Conservation (phyloP, 2,113 vertebrate species). For the Leptobrachium leishanense region DNA sequence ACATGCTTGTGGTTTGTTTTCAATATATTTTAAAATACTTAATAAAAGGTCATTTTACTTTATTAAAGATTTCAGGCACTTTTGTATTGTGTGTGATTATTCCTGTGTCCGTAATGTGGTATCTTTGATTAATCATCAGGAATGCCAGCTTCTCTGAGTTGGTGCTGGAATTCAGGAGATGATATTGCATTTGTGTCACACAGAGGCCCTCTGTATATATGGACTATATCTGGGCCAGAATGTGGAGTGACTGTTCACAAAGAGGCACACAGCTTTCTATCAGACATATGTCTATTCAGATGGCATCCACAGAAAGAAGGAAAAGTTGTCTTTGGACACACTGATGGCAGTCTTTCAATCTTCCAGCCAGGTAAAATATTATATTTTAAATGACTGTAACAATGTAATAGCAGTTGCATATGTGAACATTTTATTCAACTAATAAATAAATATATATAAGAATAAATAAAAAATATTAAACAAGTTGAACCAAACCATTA, state of each 20-base stretch:
- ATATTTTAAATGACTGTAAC: no score
- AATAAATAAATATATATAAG: no score
- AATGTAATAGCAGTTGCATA: no score
- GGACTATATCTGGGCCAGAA: constrained; percentile 82
- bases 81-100: no score
- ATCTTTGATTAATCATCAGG: constrained; percentile 64
- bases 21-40: no score
- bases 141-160: constrained; percentile 83
- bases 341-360: constrained; percentile 90
- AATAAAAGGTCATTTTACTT: no score
- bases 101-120: neutral
- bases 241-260: constrained; percentile 82
- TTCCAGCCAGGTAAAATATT: constrained; percentile 86
- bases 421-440: no score
- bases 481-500: no score
- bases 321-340: constrained; percentile 92
- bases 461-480: no score
- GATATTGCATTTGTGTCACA: constrained; percentile 88
- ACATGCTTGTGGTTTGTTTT: no score
- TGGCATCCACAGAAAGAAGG: constrained; percentile 90
- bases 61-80: no score
- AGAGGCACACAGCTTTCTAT: constrained; percentile 92
- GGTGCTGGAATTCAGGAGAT: constrained; percentile 87
- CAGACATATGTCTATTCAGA: constrained; percentile 89
- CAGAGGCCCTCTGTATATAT: constrained; percentile 88